phyloP scores from a whole-genome alignment of 2,797 vertebrate species.

The Diceros bicornis region DNA sequence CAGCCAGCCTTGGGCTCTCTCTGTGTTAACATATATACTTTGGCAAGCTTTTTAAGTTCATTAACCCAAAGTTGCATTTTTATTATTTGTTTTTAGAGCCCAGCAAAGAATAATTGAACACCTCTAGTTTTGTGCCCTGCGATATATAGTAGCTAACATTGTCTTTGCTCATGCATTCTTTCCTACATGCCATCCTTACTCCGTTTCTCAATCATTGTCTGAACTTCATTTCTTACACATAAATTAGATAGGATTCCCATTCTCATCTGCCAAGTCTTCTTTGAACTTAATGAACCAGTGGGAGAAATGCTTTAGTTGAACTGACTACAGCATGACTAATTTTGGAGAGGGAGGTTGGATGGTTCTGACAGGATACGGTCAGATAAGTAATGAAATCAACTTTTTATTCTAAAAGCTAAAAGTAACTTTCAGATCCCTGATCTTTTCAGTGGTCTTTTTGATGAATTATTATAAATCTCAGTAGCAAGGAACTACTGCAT shows the following conservation, averaged over 20 bases:
- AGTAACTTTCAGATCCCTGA: background rate
- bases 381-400: constrained; percentile 17
- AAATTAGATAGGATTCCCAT: background rate
- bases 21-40: background rate
- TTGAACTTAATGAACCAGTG: constrained; percentile 3
- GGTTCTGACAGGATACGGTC: constrained; percentile 1
- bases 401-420: constrained; percentile 63
- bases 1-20: background rate
- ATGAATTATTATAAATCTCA: constrained; percentile 1
- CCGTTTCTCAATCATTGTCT: background rate
- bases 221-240: background rate
- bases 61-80: constrained; percentile 47
- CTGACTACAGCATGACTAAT: background rate
- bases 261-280: background rate
- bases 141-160: accelerated
- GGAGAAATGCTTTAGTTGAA: constrained; percentile 23
- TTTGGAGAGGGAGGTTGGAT: background rate
- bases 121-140: background rate
- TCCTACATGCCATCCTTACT: background rate
- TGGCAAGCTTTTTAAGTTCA: constrained; percentile 40
- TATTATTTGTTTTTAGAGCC: constrained; percentile 63
- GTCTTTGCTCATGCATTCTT: background rate
- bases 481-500: background rate
- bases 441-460: constrained; percentile 45
- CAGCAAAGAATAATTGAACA: constrained; percentile 17